Evolutionary conservation across 2,113 vertebrate species (phyloP).

Genomic region (Abramis brama): DNA sequence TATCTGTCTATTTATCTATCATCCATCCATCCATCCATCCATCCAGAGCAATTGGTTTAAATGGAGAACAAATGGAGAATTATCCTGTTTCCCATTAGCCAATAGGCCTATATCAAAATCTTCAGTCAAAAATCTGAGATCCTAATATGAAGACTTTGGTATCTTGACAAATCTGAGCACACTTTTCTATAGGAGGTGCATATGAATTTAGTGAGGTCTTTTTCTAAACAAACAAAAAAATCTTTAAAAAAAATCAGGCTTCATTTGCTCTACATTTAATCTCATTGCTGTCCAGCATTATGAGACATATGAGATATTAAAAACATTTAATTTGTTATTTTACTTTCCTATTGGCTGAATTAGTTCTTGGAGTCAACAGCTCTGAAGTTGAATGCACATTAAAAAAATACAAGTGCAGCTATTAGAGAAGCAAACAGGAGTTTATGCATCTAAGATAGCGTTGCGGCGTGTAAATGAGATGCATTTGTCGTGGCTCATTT

Average conservation of each 20-base stretch:
- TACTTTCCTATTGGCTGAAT: background rate
- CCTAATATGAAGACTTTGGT: background rate
- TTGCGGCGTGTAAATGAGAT: conserved; percentile 31
- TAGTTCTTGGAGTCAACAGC: background rate
- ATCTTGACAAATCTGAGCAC: background rate
- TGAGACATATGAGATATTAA: background rate
- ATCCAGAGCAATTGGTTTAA: background rate
- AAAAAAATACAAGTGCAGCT: background rate
- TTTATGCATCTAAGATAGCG: background rate
- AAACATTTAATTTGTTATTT: background rate
- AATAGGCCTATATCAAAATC: background rate
- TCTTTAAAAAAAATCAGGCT: background rate
- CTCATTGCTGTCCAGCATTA: background rate
- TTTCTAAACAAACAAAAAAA: background rate
- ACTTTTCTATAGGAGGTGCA: background rate
- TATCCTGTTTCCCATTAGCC: background rate
- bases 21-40: too few species aligned
- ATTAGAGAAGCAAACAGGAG: conserved; percentile 2
- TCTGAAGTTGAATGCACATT: background rate
- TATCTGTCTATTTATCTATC: too few species aligned
- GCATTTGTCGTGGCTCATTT: conserved; percentile 13
- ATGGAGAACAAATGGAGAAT: background rate
- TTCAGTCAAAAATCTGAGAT: background rate
- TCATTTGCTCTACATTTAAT: background rate
- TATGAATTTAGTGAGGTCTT: background rate